These are phyloP conservation scores for Danaus chrysippus DNA, from an alignment of 2,888 invertebrate genomes.

Conservation along the genomic window DNA sequence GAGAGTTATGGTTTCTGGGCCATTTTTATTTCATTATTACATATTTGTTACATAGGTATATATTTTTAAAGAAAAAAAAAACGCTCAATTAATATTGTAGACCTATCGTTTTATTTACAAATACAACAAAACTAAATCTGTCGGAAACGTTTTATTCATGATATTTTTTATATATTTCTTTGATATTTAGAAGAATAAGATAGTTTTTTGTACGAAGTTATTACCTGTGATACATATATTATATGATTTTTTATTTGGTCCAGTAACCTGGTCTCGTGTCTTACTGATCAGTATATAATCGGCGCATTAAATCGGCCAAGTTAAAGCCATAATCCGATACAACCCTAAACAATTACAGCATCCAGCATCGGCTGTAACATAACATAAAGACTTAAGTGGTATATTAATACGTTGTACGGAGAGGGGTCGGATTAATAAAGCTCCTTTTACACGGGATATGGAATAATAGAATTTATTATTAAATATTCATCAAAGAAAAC, in stretches of 20 bases:
- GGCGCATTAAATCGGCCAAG: constrained; percentile 47
- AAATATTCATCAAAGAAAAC: too few relatives aligned
- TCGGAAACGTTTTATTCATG: too few relatives aligned
- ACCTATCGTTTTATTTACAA: too few relatives aligned
- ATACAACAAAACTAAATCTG: too few relatives aligned
- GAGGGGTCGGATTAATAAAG: constrained; percentile 32
- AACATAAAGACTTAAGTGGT: constrained; percentile 66
- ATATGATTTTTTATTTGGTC: constrained; percentile 16
- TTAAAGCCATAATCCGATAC: constrained; percentile 54
- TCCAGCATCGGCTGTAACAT: constrained; percentile 50
- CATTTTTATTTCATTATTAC: constrained; percentile 7
- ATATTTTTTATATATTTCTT: too few relatives aligned
- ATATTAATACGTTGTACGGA: constrained; percentile 45
- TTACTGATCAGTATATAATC: constrained; percentile 33
- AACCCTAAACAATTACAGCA: constrained; percentile 72
- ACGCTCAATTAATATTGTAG: too few relatives aligned
- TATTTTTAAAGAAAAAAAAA: too few relatives aligned
- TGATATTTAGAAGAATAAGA: too few relatives aligned
- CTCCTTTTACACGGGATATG: constrained; percentile 17
- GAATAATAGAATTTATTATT: constrained; percentile 18
- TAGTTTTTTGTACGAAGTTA: neutral
- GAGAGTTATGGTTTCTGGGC: constrained; percentile 47
- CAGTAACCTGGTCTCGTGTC: constrained; percentile 15
- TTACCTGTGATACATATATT: neutral
- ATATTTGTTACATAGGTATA: neutral